Base-by-base conservation (phyloP, 2,888 invertebrate genomes). In the Cryptus viduatorius region DNA sequence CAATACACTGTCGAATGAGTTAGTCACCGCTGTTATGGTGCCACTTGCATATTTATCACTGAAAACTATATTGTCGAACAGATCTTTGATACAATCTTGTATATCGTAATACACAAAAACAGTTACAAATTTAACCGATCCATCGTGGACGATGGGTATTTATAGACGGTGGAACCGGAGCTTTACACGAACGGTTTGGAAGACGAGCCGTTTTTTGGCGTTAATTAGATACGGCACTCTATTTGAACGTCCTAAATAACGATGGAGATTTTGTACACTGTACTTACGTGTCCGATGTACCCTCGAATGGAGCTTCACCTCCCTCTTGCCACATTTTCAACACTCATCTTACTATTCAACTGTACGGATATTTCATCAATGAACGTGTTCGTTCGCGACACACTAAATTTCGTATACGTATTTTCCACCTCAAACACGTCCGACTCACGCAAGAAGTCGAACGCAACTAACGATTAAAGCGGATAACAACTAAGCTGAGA, bases 281-380 rank as follows among this genome's bases (percentile, higher is more conserved):
- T 50, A 92, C 92, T 92, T 87, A 92, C 93, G 88, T 87, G 87
- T 91, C 90, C 82, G 87, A 85, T 86, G 87, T 88, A 88, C 89
- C 89, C 87, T 91, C 92, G 88, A 89, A 92, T 76, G 89, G 90
- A 89, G 90, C 89, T 91, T 92, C 92, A 90, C 91, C 92, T 89
- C 89, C 91, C 88, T 91, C 92, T 88, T 91, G 91, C 91, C 92
- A 91, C 93, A 93, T 93, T 91, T 89, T 90, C 87, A 80, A 89
- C 86, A 89, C 86, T 89, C 89, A 89, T 89, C 84, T 87, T 89
- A 87, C 68, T 50, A 83, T 72, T 68, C 61, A 72, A 56, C 67
- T 65, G 50, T 50, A 53, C 79, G 53, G 73, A 76, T 79, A 72
- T 76, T 59, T 79, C 56, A 48, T 79, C 72, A 72, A 75, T 83